Evolutionary conservation across 2,113 vertebrate species (phyloP).

Genomic region (Gallinago media): DNA sequence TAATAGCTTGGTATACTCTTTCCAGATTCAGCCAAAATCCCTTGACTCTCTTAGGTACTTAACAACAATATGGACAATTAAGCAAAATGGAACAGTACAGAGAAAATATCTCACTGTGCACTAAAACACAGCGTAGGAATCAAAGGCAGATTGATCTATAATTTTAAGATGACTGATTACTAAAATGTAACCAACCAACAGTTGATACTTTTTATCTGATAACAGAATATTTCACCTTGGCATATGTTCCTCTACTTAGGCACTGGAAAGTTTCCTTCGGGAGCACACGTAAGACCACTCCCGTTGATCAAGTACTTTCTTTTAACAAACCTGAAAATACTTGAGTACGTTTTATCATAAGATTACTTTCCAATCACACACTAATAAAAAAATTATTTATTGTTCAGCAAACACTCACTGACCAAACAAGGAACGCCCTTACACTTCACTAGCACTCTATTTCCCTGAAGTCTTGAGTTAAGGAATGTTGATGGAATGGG

Average conservation of each 20-base stretch:
- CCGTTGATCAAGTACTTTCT: neutral
- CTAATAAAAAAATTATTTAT: neutral
- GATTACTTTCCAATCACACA: neutral
- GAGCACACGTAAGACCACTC: neutral
- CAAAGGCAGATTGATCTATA: neutral
- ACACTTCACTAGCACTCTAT: neutral
- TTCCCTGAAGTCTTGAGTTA: neutral
- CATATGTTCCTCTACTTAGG: neutral
- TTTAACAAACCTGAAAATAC: neutral
- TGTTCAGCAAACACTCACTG: neutral
- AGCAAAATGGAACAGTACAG: neutral
- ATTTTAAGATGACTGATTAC: neutral
- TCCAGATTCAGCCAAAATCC: neutral
- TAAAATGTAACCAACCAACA: neutral
- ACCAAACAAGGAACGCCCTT: neutral
- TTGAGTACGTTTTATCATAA: neutral
- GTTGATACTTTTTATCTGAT: neutral
- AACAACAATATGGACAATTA: neutral
- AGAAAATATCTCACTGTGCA: neutral
- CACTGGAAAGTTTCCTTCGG: neutral
- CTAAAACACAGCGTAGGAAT: neutral
- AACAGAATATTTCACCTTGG: constrained; percentile 14
- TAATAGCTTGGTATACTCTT: neutral
- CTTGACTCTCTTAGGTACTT: constrained; percentile 8
- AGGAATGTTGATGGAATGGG: neutral